phyloP scores from a whole-genome alignment of 2,797 vertebrate genomes.

The Pseudomugil gertrudae region DNA sequence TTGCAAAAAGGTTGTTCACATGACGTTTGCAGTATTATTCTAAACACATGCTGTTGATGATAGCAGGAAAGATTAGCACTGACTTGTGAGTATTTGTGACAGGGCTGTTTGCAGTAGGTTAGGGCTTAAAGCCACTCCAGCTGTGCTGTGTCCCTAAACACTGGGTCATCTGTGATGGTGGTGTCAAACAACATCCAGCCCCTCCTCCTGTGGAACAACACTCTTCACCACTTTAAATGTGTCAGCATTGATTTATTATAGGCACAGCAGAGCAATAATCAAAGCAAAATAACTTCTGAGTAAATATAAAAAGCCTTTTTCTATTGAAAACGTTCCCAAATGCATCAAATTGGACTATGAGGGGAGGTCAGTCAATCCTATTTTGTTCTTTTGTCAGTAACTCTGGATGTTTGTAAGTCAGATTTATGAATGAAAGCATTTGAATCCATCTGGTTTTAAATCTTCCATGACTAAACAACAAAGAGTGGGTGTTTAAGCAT shows the following conservation, averaged over 20 bases:
- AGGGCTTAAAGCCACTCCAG: constrained; percentile 57
- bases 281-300: constrained; percentile 9
- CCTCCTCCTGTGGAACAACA: constrained; percentile 30
- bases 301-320: constrained; percentile 14
- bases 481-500: not conserved
- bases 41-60: constrained; percentile 56
- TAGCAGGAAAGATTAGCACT: constrained; percentile 43
- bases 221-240: constrained; percentile 44
- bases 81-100: constrained; percentile 49
- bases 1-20: constrained; percentile 43
- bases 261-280: constrained; percentile 7
- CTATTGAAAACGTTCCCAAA: not conserved
- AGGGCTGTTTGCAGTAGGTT: constrained; percentile 42
- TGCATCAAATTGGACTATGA: not conserved
- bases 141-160: constrained; percentile 68
- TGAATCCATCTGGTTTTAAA: constrained; percentile 1
- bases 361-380: not conserved
- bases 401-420: no score
- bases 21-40: constrained; percentile 40
- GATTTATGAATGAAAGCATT: not conserved
- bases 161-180: constrained; percentile 49
- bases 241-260: constrained; percentile 55
- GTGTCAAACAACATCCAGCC: constrained; percentile 24
- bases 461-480: constrained; percentile 8
- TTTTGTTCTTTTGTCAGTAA: not conserved